Evolutionary conservation across 2,113 vertebrate species (phyloP), one percentile per base, ranked within the genome.

Genomic region (Geothlypis trichas): DNA sequence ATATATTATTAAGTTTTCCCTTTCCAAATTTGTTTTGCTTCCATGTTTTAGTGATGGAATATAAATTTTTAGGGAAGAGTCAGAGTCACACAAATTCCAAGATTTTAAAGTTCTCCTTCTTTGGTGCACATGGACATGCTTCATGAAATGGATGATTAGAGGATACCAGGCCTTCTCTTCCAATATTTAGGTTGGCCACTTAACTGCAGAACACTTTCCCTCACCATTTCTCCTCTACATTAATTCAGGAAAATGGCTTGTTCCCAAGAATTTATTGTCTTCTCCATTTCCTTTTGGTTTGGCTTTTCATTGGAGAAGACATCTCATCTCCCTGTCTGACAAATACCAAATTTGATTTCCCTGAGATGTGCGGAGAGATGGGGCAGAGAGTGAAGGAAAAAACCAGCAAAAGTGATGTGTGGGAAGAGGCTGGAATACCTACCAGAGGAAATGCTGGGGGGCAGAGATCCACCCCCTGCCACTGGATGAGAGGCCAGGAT

Each of bases 391-490:
- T 68, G 63, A 91, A 84, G 27, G 31, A 51, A 47, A 69, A 39
- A 62, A 39, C 61, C 61, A 44, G 37, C 37, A 83, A 69, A 46
- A 0, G 0, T 2, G 17, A 89, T 79, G 62, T 31, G 31, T 66
- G 91, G 91, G 52, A 94, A 91, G 2, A 96, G 87, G 68, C 73
- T 94, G 91, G 65, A 96, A 97, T 98, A 98, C 98, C 96, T 98
- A 98, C 98, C 98, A 95, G 98, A 96, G 75, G 97, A 98, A 96
- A 98, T 98, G 97, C 98, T 97, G 95, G 98, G 97, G 90, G 98
- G 97, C 57, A 98, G 82, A 96, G 98, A 98, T 97, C 98, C 97
- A 86, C 97, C 97, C 33, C 92, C 96, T 97, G 98, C 93, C 84
- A 98, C 97, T 94, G 98, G 98, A 97, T 97, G 97, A 41, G 97